Base-by-base conservation (phyloP, 2,888 invertebrate species). In the Tortrix viridana region DNA sequence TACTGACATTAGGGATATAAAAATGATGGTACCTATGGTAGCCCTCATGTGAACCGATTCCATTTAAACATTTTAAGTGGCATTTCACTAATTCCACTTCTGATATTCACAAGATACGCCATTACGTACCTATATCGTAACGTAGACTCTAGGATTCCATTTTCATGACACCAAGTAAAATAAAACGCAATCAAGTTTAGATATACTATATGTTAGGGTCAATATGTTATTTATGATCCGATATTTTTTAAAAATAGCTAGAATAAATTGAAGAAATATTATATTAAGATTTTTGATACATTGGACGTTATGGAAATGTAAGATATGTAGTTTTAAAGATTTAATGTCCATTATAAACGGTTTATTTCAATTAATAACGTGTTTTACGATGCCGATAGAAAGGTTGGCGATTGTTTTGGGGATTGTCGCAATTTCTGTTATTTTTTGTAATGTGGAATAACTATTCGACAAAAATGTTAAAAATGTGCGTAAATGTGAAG, bases 211-310 rank as follows among this genome's bases (percentile, higher is more conserved):
- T 71, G 73, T 71, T 69, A 71, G 69, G 73, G 73, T 74, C 72
- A 65, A 71, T 67, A 68, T 61, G 67, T 71, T 75, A 75, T 74
- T 76, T 74, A 76, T 70, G 74, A 70, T 74, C 72, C 71, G 57
- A 60, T 65, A 60, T 65, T 71, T 72, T 71, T 69, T 65, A 66
- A 69, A 71, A 69, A 69, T 71, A 74, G 73, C 64, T 72, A 74
- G 72, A 57, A 72, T 70, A 67, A 68, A 70, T 67, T 66, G 67
- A 65, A 62, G 66, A 65, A 46, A 62, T 52, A 57, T 19, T 61
- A 61, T 56, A 46, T 32, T 56, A 84, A 80, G 79, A 80, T 76
- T 86, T 88, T 87, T 87, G 85, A 86, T 88, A 88, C 86, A 69
- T 80, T 78, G 77, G 77, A 79, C 76, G 75, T 70, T 59, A 54